These are phyloP conservation scores for Poicephalus gulielmi DNA, from an alignment of 2,113 vertebrate species.

Conservation along the genomic window DNA sequence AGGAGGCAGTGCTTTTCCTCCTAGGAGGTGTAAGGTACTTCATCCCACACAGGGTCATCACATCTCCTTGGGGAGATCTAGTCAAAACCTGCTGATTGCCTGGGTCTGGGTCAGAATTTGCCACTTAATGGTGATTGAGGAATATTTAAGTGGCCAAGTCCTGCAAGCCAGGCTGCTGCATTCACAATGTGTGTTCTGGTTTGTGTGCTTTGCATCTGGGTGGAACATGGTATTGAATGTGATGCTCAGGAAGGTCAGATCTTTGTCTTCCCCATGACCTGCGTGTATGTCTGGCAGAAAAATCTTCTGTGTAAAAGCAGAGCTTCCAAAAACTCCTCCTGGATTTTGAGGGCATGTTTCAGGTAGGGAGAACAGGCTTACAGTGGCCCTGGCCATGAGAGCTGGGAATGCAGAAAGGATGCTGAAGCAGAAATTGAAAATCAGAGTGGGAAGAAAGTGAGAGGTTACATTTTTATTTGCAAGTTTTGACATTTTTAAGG, in stretches of 20 bases:
- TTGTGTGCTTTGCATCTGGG: neutral
- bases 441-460: neutral
- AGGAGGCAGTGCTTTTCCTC: neutral
- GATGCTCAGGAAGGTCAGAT: neutral
- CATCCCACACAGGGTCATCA: neutral
- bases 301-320: neutral
- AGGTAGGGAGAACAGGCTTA: neutral
- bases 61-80: neutral
- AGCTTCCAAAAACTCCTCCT: neutral
- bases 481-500: neutral
- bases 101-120: neutral
- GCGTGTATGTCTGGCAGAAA: neutral
- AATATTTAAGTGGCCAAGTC: neutral
- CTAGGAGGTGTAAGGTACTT: neutral
- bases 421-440: neutral
- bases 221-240: rapidly evolving
- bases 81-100: neutral
- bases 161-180: neutral
- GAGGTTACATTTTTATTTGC: neutral
- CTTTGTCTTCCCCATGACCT: neutral
- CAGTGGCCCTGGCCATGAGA: neutral
- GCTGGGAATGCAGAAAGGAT: neutral
- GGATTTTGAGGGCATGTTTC: neutral
- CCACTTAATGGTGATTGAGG: neutral
- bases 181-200: neutral